Conservation (phyloP, 2,888 invertebrate species). For the Stenolophus ochropezus region DNA sequence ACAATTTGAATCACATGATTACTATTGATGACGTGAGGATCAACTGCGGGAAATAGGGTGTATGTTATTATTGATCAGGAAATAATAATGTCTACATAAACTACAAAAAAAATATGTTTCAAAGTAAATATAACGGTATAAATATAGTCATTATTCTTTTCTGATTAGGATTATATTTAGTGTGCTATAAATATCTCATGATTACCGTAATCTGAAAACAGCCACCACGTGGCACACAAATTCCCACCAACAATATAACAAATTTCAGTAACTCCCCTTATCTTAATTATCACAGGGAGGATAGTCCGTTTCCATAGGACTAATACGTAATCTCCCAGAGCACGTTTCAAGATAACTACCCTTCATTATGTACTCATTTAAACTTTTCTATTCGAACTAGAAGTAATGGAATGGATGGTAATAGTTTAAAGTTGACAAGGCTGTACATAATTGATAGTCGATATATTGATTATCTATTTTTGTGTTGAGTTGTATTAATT, state of each 20-base stretch:
- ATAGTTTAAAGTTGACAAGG: neutral
- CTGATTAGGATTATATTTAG: too few species aligned
- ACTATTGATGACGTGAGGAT: too few species aligned
- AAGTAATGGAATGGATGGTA: neutral
- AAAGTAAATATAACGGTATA: too few species aligned
- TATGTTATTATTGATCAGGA: too few species aligned
- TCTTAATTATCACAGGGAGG: constrained; percentile 30
- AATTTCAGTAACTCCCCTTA: neutral
- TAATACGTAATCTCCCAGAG: neutral
- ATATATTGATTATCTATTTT: neutral
- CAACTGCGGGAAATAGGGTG: too few species aligned
- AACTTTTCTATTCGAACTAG: neutral
- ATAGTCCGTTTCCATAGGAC: neutral
- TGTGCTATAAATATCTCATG: too few species aligned
- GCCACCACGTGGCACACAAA: neutral
- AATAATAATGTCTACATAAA: too few species aligned
- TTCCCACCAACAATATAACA: neutral
- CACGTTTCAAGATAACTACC: neutral
- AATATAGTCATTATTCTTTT: too few species aligned
- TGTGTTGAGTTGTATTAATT: neutral
- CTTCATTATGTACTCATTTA: constrained; percentile 6
- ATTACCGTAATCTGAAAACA: too few species aligned
- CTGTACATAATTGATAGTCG: neutral
- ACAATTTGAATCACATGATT: too few species aligned
- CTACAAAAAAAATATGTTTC: too few species aligned